A percentile compares a stretch with the other conserved stretches of the same genome.
Conservation (phyloP, 1,140 invertebrate species). For the Bombus waltoni region DNA sequence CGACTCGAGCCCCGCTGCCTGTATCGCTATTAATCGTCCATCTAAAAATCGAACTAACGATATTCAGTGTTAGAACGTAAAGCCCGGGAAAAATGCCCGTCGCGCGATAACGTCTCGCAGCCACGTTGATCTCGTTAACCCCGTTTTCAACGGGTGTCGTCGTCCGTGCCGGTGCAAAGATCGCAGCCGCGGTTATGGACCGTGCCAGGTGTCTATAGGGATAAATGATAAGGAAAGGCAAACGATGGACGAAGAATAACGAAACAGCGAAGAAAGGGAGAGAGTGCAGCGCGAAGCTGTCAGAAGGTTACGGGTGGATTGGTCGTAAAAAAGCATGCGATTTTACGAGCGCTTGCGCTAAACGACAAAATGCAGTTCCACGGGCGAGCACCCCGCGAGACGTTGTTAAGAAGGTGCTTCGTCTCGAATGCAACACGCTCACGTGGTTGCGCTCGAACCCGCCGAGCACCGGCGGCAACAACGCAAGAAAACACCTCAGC, state of each 20-base stretch:
- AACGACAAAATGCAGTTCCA: conserved; percentile 49
- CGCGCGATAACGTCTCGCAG: conserved; percentile 4
- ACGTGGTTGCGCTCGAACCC: neutral
- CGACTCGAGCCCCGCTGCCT: neutral
- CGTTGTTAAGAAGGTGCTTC: conserved; percentile 14
- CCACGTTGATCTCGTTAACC: conserved; percentile 32
- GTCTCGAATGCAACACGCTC: conserved; percentile 7
- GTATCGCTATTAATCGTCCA: neutral
- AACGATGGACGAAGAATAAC: neutral
- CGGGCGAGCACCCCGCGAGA: conserved; percentile 36
- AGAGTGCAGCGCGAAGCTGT: neutral
- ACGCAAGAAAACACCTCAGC: neutral
- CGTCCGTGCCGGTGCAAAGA: conserved; percentile 3
- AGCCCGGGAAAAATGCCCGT: neutral
- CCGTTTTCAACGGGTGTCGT: neutral
- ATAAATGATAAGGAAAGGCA: neutral
- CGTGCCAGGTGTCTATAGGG: neutral
- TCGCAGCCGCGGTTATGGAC: conserved; percentile 19
- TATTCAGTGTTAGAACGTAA: neutral
- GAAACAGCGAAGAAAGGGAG: neutral
- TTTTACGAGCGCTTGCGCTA: conserved; percentile 51
- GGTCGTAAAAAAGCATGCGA: conserved; percentile 17
- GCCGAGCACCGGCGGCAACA: neutral
- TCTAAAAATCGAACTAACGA: conserved; percentile 22
- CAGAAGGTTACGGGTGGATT: neutral